Conservation (phyloP, 2,797 vertebrate species). For the Odontamblyopus lacepedii region DNA sequence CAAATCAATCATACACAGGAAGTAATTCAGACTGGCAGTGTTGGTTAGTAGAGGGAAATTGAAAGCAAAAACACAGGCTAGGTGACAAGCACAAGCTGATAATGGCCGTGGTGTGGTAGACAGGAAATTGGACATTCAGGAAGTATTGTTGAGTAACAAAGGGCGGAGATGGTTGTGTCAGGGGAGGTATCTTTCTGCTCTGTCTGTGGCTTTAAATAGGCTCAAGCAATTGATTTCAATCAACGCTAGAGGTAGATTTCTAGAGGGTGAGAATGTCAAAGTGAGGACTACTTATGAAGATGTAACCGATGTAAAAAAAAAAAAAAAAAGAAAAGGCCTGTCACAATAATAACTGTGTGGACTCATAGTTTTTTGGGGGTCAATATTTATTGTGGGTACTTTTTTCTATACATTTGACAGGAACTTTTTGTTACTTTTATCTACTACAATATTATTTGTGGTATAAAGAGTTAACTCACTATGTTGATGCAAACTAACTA, state of each 20-base stretch:
- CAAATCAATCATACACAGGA: slow-evolving; percentile 69
- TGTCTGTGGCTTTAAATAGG: slow-evolving; percentile 49
- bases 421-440: too few relatives aligned
- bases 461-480: background rate
- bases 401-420: too few relatives aligned
- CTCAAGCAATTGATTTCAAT: slow-evolving; percentile 46
- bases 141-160: slow-evolving; percentile 35
- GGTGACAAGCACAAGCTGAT: slow-evolving; percentile 14
- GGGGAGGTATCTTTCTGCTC: slow-evolving; percentile 29
- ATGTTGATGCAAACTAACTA: too few relatives aligned
- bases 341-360: too few relatives aligned
- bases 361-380: too few relatives aligned
- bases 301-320: too few relatives aligned
- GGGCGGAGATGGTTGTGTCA: slow-evolving; percentile 53
- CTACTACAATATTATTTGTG: too few relatives aligned
- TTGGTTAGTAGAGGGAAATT: slow-evolving; percentile 68
- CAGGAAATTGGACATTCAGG: slow-evolving; percentile 68
- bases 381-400: too few relatives aligned
- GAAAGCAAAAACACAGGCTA: background rate
- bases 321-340: too few relatives aligned
- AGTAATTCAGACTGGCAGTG: slow-evolving; percentile 51
- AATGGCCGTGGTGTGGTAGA: slow-evolving; percentile 23
- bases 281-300: background rate
- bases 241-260: slow-evolving; percentile 9
- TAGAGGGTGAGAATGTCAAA: slow-evolving; percentile 13